Base-by-base conservation (phyloP, 2,113 vertebrate species). In the Halcyon malimbica region DNA sequence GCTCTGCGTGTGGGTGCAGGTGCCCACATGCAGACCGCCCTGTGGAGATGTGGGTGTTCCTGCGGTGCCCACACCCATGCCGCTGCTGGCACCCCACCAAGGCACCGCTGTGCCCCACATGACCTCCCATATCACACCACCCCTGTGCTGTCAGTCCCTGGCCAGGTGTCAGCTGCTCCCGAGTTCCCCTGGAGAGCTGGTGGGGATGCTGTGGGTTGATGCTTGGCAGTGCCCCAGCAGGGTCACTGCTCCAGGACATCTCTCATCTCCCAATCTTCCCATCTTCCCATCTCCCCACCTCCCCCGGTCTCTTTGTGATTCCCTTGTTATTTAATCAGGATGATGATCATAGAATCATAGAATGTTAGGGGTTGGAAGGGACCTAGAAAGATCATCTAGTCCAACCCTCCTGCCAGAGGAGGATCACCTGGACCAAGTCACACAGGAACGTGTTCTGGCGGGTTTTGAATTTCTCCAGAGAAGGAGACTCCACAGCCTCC, bases 61-160 rank as follows among this genome's bases (percentile, higher is more conserved):
- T 0, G 0, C 3, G 0, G 3, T 39, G 53, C 13, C 14, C 2
- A 3, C 20, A 12, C 5, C 5, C 6, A 10, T 20, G 46, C 44
- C 1, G 1, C 54, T 48, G n/a, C 50, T 2, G 0, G 42, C 31
- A 16, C 11, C 9, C 16, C 5, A 3, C 71, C 26, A 11, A 46
- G 90, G 20, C 29, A 54, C 62, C 0, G 2, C 28, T 6, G 13
- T 26, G 59, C 16, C 13, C 16, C 25, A 2, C 37, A 1, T 1
- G 3, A 11, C 24, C 35, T 17, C 29, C 3, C 2, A 5, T 3
- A 28, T 28, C 1, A 1, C 16, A 20, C 10, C 8, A 21, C 20
- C 19, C 21, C 26, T 0, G 0, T 23, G 80, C 76, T 63, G 16
- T 39, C 42, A 19, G 31, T 57, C 48, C 21, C 0, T 8, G 51